phyloP scores from a whole-genome alignment of 2,113 vertebrate species.

The Plotosus lineatus region DNA sequence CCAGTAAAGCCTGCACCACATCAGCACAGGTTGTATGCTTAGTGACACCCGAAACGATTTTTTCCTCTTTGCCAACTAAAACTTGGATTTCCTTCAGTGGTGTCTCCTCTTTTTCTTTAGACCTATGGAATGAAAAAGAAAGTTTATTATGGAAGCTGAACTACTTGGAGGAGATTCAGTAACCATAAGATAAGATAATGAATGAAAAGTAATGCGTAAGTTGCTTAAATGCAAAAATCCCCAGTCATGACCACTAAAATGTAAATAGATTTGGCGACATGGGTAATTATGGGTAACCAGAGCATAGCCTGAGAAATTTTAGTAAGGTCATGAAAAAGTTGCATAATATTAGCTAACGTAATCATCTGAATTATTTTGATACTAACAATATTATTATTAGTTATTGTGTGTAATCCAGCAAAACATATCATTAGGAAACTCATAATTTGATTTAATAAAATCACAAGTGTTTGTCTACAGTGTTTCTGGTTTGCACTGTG shows the following conservation, averaged over 20 bases:
- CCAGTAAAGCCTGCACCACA: conserved; percentile 87
- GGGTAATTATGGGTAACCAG: not conserved
- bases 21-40: conserved; percentile 90
- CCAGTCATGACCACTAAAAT: not conserved
- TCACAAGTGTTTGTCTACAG: not conserved
- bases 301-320: not conserved
- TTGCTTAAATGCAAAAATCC: conserved; percentile 14
- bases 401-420: not conserved
- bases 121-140: conserved; percentile 66
- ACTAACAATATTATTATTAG: not conserved
- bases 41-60: conserved; percentile 89
- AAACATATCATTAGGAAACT: not conserved
- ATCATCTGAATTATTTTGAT: not conserved
- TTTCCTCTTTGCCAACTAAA: conserved; percentile 90
- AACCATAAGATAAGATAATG: not conserved
- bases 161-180: not conserved
- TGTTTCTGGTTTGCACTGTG: too few species aligned
- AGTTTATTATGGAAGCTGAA: conserved; percentile 4
- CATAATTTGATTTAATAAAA: not conserved
- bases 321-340: not conserved
- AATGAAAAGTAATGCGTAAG: not conserved
- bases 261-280: not conserved
- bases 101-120: conserved; percentile 77
- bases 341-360: not conserved
- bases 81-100: conserved; percentile 88